phyloP scores from a whole-genome alignment of 2,888 invertebrate genomes.

The Melinaea menophilus region DNA sequence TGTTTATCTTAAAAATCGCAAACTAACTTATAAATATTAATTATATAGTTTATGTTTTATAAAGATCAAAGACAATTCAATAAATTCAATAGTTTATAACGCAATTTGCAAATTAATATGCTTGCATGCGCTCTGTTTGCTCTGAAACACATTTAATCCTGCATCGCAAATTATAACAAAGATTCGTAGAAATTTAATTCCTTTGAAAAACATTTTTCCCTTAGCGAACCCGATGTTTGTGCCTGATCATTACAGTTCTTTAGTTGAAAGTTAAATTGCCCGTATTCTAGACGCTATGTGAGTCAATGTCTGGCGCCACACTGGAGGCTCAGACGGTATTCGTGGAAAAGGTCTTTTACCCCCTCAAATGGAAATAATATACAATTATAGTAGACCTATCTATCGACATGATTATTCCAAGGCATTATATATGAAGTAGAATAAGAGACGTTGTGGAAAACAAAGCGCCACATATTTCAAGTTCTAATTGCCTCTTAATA shows the following conservation, averaged over 20 bases:
- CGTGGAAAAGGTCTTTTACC: constrained; percentile 54
- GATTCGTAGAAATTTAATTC: constrained; percentile 10
- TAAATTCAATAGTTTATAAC: too few species aligned
- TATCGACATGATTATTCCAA: neutral
- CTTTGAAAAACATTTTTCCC: constrained; percentile 17
- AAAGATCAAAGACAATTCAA: too few species aligned
- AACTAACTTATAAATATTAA: too few species aligned
- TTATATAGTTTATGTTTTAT: too few species aligned
- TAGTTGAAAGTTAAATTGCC: constrained; percentile 44
- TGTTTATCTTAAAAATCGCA: too few species aligned
- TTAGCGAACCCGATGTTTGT: constrained; percentile 26
- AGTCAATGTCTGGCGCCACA: constrained; percentile 59
- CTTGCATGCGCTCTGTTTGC: too few species aligned
- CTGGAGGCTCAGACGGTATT: constrained; percentile 52
- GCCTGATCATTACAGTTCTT: constrained; percentile 34
- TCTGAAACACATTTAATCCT: too few species aligned
- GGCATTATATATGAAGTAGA: neutral
- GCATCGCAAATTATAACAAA: neutral
- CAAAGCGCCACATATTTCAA: constrained; percentile 6
- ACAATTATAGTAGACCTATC: constrained; percentile 52
- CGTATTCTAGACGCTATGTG: constrained; percentile 47
- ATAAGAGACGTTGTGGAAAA: neutral
- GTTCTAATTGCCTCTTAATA: neutral
- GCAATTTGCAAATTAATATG: too few species aligned
- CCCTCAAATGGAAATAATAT: constrained; percentile 51